phyloP scores from a whole-genome alignment of 2,797 vertebrate species.

The Petrocephalus schoutedeni region DNA sequence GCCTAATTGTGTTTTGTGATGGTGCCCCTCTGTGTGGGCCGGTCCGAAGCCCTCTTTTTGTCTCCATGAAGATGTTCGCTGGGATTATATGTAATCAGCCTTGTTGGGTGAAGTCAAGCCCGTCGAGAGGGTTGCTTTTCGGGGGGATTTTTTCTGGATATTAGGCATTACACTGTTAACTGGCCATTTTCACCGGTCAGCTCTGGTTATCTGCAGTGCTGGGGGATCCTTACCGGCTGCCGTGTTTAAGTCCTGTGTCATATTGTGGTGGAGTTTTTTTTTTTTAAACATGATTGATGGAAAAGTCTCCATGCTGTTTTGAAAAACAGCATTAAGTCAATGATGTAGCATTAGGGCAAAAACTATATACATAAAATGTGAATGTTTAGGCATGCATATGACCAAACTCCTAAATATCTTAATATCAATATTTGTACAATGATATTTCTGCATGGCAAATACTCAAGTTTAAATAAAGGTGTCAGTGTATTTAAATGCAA shows the following conservation, averaged over 20 bases:
- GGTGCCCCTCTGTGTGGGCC: constrained; percentile 16
- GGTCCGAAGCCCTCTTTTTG: background rate
- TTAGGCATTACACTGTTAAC: constrained; percentile 9
- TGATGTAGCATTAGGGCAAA: background rate
- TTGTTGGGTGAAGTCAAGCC: background rate
- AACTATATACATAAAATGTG: background rate
- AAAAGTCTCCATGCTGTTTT: background rate
- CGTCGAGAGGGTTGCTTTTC: background rate
- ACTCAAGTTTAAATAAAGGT: background rate
- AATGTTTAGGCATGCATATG: background rate
- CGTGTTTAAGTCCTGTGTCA: background rate
- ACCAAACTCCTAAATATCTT: background rate
- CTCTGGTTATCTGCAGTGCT: background rate
- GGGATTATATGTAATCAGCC: constrained; percentile 9
- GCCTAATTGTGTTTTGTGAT: constrained; percentile 39
- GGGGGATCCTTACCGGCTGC: background rate
- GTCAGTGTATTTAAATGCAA: background rate
- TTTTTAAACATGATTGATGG: background rate
- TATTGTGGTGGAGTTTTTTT: background rate
- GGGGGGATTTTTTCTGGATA: background rate
- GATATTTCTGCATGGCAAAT: background rate
- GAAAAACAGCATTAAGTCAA: background rate
- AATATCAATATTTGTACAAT: background rate
- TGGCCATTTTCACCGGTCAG: background rate
- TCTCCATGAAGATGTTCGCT: constrained; percentile 7